phyloP scores from a whole-genome alignment of 2,113 vertebrate genomes.

The Marmota monax region DNA sequence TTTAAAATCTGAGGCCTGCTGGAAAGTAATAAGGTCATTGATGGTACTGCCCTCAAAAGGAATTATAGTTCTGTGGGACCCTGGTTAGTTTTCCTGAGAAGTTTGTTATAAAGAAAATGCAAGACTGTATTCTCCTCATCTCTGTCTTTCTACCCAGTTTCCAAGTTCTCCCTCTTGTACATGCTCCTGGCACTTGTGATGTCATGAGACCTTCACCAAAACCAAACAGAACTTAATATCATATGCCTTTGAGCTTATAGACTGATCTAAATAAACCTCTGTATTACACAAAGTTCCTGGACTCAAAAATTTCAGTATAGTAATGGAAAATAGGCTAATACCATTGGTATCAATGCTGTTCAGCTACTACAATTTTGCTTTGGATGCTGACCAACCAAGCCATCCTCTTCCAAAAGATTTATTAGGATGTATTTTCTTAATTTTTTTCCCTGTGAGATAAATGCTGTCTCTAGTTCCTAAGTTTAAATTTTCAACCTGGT shows the following conservation, averaged over 20 bases:
- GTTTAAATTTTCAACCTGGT: neutral
- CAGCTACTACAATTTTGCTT: neutral
- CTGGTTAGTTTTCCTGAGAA: neutral
- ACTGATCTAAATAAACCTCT: too few species aligned
- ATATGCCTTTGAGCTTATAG: neutral
- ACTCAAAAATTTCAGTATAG: neutral
- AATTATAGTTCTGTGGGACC: neutral
- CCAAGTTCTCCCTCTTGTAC: neutral
- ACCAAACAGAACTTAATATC: neutral
- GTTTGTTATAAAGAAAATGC: neutral
- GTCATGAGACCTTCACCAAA: neutral
- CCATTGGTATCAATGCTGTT: neutral
- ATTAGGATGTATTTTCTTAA: neutral
- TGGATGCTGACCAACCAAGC: neutral
- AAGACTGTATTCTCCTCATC: neutral
- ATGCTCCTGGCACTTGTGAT: neutral
- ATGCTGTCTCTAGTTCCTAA: neutral
- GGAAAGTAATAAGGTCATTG: neutral
- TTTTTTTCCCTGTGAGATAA: neutral
- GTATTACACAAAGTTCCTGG: neutral
- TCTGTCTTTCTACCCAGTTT: neutral
- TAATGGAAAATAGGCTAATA: neutral
- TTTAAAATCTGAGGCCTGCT: neutral
- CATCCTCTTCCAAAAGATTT: neutral
- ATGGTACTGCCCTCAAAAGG: fast-evolving